A percentile compares a stretch with the other conserved stretches of the same genome.
Evolutionary conservation across 37 sponge, comb jelly and placozoan genomes (phyloP).

Genomic region (Corticium candelabrum): DNA sequence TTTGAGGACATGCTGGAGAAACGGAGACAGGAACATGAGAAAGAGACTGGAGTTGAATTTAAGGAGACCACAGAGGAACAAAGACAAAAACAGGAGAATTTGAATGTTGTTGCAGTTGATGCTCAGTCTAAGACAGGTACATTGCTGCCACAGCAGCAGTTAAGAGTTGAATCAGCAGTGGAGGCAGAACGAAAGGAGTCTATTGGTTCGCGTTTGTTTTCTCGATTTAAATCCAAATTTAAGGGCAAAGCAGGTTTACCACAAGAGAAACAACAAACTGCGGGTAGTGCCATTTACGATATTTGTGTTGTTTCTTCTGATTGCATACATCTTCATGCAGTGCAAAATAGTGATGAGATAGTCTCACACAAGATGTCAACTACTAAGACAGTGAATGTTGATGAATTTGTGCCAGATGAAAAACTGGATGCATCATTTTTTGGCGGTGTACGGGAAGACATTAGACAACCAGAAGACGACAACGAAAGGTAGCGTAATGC

Average conservation of each 20-base stretch:
- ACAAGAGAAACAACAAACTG: no score
- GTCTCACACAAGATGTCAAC: no score
- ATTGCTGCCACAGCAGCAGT: no score
- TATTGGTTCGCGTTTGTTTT: neutral
- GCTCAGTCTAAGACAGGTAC: no score
- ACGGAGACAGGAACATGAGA: neutral
- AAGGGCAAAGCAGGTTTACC: no score
- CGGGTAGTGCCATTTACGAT: no score
- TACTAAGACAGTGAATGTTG: constrained; percentile 2
- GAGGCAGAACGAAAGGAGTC: neutral
- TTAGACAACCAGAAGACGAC: neutral
- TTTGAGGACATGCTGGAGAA: neutral
- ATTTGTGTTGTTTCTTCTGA: no score
- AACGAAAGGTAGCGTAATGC: neutral
- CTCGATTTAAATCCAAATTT: neutral
- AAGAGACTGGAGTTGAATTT: neutral
- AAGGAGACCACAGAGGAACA: neutral
- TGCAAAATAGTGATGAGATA: no score
- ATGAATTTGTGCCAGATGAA: constrained; percentile 6
- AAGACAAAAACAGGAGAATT: neutral
- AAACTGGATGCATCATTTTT: neutral
- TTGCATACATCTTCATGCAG: no score
- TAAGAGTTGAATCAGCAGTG: no score
- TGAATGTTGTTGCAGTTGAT: no score
- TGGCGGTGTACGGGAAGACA: neutral